Conservation (phyloP, 1,140 invertebrate species). For the Brachionus paranguensis region DNA sequence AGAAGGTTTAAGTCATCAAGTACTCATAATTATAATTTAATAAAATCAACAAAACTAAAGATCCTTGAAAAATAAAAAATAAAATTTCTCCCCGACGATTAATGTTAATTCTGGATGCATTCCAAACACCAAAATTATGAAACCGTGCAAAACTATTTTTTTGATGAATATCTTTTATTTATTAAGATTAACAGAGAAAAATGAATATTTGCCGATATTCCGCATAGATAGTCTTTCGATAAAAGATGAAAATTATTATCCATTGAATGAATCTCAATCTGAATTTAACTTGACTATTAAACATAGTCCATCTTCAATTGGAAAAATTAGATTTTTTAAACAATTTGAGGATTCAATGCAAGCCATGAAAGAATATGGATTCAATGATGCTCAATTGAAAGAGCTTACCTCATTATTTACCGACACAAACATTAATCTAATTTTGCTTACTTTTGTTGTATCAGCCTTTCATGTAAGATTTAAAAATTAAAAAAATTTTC, state of each 20-base stretch:
- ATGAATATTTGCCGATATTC: slow-evolving; percentile 41
- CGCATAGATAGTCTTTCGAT: slow-evolving; percentile 42
- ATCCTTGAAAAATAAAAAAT: no score
- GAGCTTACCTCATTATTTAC: slow-evolving; percentile 92
- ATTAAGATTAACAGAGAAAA: slow-evolving; percentile 34
- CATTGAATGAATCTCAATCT: slow-evolving; percentile 45
- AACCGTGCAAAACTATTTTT: not conserved
- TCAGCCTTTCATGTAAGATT: slow-evolving; percentile 82
- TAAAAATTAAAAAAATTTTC: not conserved
- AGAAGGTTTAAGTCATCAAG: no score
- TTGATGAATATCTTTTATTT: not conserved
- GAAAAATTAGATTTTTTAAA: slow-evolving; percentile 63
- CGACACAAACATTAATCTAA: slow-evolving; percentile 85
- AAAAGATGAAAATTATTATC: slow-evolving; percentile 40
- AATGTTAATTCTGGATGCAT: no score
- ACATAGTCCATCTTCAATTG: slow-evolving; percentile 57
- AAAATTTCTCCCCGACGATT: no score
- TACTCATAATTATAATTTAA: no score
- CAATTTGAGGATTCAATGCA: slow-evolving; percentile 74
- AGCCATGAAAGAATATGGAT: slow-evolving; percentile 62
- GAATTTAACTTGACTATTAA: slow-evolving; percentile 52
- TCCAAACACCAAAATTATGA: no score
- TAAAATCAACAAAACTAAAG: no score
- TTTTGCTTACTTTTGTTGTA: slow-evolving; percentile 84
- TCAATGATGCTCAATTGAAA: slow-evolving; percentile 86